Evolutionary conservation across 2,113 vertebrate genomes (phyloP), one percentile per base, ranked within the genome.

Genomic region (Lampris incognitus): DNA sequence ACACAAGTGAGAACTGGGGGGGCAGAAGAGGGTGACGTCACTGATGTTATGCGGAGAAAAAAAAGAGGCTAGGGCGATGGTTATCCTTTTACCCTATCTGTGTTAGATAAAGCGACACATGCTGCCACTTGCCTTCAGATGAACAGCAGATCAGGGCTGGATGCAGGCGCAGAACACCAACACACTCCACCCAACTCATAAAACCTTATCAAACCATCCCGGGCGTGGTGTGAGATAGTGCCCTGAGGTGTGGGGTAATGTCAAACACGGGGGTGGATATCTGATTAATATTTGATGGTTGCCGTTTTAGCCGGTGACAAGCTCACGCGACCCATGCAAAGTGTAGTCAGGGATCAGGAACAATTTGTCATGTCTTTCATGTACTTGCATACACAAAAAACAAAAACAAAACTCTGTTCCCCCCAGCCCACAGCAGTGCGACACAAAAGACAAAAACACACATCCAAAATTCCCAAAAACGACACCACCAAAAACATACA

Each of bases 261-360:
- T 71, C 70, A 61, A 75, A 79, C 62, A 69, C 36, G 2, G 54
- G 44, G 39, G 24, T 24, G 24, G 24, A 24, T 24, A 24, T 24
- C 24, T 24, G 24, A 24, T 72, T 82, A 73, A 84, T 74, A 84
- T 78, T 78, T 71, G 10, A 82, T 70, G 76, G 70, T 58, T 11
- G 62, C 42, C 1, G 7, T 62, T 48, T 64, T 13, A 24, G 24
- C 48, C 57, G 2, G 7, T 9, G 72, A 76, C 68, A 73, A 24
- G 24, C n/a, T 67, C 9, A 5, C 42, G 60, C 76, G 66, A 74
- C 42, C 24, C 62, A 60, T 39, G 24, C 57, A 54, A 46, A 4
- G 4, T 46, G 44, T 46, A 2, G 4, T 24, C 24, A 24, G 24
- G 24, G 24, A 24, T 24, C 24, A 24, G 24, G 24, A 24, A 24